Conservation (phyloP, 2,113 vertebrate genomes). For the Tylochromis polylepis region DNA sequence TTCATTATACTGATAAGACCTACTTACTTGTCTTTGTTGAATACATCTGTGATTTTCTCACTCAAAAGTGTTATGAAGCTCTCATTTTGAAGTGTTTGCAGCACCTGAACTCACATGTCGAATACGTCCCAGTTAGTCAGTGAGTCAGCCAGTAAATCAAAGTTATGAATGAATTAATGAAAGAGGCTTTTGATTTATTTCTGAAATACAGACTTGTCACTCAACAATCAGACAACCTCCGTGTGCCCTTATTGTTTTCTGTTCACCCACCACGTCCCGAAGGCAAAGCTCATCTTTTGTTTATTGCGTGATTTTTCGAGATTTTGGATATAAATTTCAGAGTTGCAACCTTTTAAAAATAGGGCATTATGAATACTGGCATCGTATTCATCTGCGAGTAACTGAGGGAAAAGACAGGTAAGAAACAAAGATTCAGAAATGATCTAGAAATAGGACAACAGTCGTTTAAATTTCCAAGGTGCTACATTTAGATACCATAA, state of each 20-base stretch:
- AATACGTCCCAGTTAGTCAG: constrained; percentile 13
- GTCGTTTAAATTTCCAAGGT: background rate
- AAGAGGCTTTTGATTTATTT: constrained; percentile 15
- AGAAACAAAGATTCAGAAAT: background rate
- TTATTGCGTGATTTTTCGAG: constrained; percentile 4
- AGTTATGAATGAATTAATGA: constrained; percentile 25
- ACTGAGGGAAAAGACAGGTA: background rate
- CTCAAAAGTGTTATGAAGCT: background rate
- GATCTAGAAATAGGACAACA: background rate
- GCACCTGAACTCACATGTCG: background rate
- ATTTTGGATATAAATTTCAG: background rate
- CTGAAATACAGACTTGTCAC: constrained; percentile 30
- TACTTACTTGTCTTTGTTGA: constrained; percentile 1
- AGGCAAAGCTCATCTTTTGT: constrained; percentile 28
- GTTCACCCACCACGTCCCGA: background rate
- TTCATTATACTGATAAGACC: background rate
- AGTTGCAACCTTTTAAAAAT: constrained; percentile 16
- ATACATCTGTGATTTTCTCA: background rate
- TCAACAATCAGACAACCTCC: constrained; percentile 24
- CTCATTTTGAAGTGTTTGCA: constrained; percentile 9
- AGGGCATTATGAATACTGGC: background rate
- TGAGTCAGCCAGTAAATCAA: constrained; percentile 7
- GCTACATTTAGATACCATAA: background rate
- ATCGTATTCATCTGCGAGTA: background rate
- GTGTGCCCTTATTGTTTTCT: constrained; percentile 27